Evolutionary conservation across 2,113 vertebrate species (phyloP).

Genomic region (Panthera uncia): DNA sequence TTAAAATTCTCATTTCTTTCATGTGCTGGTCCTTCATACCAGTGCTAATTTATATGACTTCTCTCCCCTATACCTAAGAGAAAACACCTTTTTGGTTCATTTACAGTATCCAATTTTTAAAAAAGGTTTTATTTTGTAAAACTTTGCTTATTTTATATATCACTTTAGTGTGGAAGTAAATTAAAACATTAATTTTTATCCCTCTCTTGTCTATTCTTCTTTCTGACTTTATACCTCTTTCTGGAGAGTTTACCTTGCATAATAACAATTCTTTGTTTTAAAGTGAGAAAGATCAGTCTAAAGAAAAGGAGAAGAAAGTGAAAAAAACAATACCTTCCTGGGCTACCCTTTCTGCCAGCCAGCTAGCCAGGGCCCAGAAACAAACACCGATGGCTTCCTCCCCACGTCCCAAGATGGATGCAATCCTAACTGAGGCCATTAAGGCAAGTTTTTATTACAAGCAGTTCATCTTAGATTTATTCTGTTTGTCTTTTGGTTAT

Average conservation of each 20-base stretch:
- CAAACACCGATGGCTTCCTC: slow-evolving; percentile 89
- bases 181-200: slow-evolving; percentile 34
- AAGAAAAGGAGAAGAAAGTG: slow-evolving; percentile 96
- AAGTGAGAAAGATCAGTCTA: slow-evolving; percentile 94
- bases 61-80: background rate
- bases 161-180: background rate
- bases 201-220: background rate
- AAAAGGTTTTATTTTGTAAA: slow-evolving; percentile 21
- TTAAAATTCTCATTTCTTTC: background rate
- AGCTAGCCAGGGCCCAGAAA: slow-evolving; percentile 92
- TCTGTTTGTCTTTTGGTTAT: slow-evolving; percentile 39
- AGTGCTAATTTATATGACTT: background rate
- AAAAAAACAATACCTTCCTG: slow-evolving; percentile 96
- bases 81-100: background rate
- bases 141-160: background rate
- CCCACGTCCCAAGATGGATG: slow-evolving; percentile 95
- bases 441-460: slow-evolving; percentile 85
- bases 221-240: slow-evolving; percentile 51
- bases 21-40: background rate
- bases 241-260: slow-evolving; percentile 51
- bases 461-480: slow-evolving; percentile 39
- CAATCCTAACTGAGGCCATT: slow-evolving; percentile 95
- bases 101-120: background rate
- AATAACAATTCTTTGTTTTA: slow-evolving; percentile 65
- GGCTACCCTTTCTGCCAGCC: slow-evolving; percentile 94